Evolutionary conservation across 1,140 invertebrate species (phyloP), one percentile per base, ranked within the genome.

Genomic region (Ephestia elutella): DNA sequence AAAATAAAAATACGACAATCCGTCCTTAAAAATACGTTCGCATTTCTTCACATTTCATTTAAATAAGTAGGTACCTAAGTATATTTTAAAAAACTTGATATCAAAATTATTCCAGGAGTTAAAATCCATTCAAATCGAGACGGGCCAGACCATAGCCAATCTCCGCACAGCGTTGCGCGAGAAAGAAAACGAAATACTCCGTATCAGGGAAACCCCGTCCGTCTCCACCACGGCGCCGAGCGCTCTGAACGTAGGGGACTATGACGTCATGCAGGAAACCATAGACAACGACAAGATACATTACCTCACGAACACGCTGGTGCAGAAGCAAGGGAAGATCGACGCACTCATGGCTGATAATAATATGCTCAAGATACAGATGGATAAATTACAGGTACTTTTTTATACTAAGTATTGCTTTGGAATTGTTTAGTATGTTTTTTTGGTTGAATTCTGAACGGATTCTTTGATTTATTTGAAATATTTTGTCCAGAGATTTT

Each of bases 271-370:
- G 13, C 75, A 75, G 54, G 66, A 71, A 25, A 58, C 54, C 49
- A 71, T 81, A 56, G 82, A 81, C 20, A 73, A 64, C 11, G 76
- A 86, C 10, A 85, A 82, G 59, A 73, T 86, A 11, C 63, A 81
- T 19, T 75, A 73, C 48, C 84, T 96, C 11, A 96, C 95, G 1
- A 92, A 96, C 75, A 95, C 92, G 44, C 84, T 96, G 13, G 94
- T 96, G 60, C 90, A 94, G 64, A 96, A 95, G 80, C 95, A 97
- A 78, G 93, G 92, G 54, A 91, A 92, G 63, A 84, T 97, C 17
- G 95, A 96, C 76, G 89, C 91, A 54, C 82, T 95, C 28, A 92
- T 94, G 56, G 94, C 94, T 2, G 95, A 96, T 72, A 93, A 94
- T 77, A 95, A 95, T 89, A 94, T 94, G 32, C 87, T 96, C 20